Evolutionary conservation across 2,888 invertebrate species (phyloP), one percentile per base, ranked within the genome.

Genomic region (Cordilura impudica): DNA sequence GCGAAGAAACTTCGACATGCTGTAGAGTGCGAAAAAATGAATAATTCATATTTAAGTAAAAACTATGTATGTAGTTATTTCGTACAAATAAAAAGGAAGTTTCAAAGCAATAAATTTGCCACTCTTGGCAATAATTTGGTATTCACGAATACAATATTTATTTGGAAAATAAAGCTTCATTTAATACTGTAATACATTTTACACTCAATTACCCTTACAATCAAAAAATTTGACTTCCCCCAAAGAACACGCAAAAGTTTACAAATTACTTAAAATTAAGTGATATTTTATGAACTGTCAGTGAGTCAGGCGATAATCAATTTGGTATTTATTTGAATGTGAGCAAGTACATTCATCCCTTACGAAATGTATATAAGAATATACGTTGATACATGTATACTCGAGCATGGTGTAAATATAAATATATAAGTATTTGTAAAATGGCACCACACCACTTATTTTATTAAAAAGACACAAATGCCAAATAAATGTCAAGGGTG

Each of bases 341-440:
- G 81, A 82, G 80, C 77, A 82, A 83, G 82, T 82, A 78, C 70
- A 81, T 78, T 83, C 83, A 83, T 81, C 82, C 82, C 82, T 80
- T 81, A 80, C n/a, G 16, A 2, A 2, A 6, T 18, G 21, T 29
- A 45, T 45, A 18, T 31, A 26, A 29, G 54, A 12, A 23, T 16
- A 21, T 23, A 6, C 21, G 23, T 4, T 10, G 4, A 16, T 8
- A 19, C 10, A 58, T 14, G 23, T 18, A 47, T 47, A 19, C 4
- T 43, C 19, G 14, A 14, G 8, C 14, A 12, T 12, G 6, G 7
- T 21, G 19, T 12, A 4, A 19, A 21, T 0, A 19, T 2, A 47
- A 47, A 21, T n/a, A 26, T 16, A 4, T 1, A 53, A 4, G 45
- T 61, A 60, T 49, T 19, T 12, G 6, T 49, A 21, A 12, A 1